Evolutionary conservation across 2,797 vertebrate genomes (phyloP), one percentile per base, ranked within the genome.

Genomic region (Semaprochilodus insignis): DNA sequence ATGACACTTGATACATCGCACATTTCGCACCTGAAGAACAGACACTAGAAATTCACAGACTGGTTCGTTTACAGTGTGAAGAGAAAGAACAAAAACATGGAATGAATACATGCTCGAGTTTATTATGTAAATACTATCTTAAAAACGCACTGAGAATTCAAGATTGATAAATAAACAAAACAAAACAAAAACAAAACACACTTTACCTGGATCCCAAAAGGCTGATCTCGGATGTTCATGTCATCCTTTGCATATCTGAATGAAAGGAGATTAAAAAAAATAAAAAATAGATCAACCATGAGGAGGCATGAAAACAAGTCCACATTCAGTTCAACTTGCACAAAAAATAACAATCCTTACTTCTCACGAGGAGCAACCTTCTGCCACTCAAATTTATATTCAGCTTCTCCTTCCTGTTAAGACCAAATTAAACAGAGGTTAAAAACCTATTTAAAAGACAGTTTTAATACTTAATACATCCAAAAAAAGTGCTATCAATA

Each of bases 301-400:
- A 6, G 4, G 63, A 63, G 3, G 17, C 52, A 21, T 6, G 7
- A n/a, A n/a, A 16, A 17, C 31, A 3, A 14, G 10, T 2, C 19
- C 2, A 44, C 2, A 34, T 11, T 55, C 0, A 62, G 48, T n/a
- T 48, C 10, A 73, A 16, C 54, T 67, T 6, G 21, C 2, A 69
- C 54, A 81, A 60, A 1, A 1, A 27, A 55, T 17, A 3, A 34
- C 48, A 71, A 3, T 66, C 86, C 94, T 94, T 95, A 99, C 98
- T 99, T 99, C 90, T 99, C 98, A 94, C 98, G 94, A 78, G 98
- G 98, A 74, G 98, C 98, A 34, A 89, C 94, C 88, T 99, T 99
- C 92, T 99, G 98, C 98, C 98, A 99, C 94, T 99, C 98, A 95
- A 99, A 99, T 91, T 98, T 99, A 89, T 96, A 99, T 65, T 99